A percentile compares a stretch with the other conserved stretches of the same genome.
Conservation (phyloP, 2,888 invertebrate genomes). For the Antheraea assamensis region DNA sequence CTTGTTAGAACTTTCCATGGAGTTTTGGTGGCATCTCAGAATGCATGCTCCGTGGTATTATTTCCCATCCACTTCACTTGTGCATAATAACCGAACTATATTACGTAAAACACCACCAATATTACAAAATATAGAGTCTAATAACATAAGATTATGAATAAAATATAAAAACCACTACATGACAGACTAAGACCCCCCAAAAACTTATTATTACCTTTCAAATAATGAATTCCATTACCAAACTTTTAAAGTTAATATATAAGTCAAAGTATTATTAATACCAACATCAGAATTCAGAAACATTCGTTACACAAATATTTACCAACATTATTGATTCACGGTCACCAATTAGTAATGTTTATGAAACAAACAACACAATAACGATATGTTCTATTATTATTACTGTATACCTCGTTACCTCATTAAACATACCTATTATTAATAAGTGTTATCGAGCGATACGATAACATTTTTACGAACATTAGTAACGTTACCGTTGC, state of each 20-base stretch:
- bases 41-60: too few relatives aligned
- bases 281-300: background rate
- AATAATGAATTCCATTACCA: background rate
- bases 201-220: background rate
- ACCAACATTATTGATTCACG: background rate
- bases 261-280: background rate
- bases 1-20: too few relatives aligned
- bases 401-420: background rate
- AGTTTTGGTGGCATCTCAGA: too few relatives aligned
- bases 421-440: background rate
- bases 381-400: background rate
- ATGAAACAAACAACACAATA: background rate
- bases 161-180: too few relatives aligned
- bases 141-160: too few relatives aligned
- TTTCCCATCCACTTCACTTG: too few relatives aligned
- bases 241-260: background rate
- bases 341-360: background rate
- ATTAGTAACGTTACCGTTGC: slow-evolving; percentile 1
- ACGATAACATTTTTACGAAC: background rate
- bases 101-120: too few relatives aligned
- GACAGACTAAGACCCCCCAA: too few relatives aligned
- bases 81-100: too few relatives aligned
- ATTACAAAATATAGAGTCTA: too few relatives aligned
- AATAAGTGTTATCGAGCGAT: slow-evolving; percentile 3
- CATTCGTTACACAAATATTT: background rate